Evolutionary conservation across 2,113 vertebrate species (phyloP).

Genomic region (Athene noctua): DNA sequence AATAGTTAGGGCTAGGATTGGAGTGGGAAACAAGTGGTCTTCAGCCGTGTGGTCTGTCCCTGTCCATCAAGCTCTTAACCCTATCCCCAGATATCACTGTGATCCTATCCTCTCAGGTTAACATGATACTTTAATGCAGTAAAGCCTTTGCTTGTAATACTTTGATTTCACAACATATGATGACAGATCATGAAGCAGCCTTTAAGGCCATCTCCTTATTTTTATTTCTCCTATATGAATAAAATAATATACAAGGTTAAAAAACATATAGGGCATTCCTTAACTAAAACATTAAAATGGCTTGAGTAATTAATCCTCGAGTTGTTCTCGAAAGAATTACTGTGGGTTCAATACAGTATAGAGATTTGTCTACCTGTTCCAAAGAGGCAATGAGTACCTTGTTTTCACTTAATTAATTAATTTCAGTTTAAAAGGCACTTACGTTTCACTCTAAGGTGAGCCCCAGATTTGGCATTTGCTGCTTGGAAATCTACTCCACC

Average conservation of each 20-base stretch:
- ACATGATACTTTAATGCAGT: constrained; percentile 47
- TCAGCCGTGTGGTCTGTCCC: constrained; percentile 70
- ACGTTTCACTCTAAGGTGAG: constrained; percentile 97
- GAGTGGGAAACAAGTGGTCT: constrained; percentile 75
- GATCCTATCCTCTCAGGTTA: constrained; percentile 47
- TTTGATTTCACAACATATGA: constrained; percentile 33
- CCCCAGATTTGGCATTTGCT: constrained; percentile 92
- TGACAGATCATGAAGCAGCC: background rate
- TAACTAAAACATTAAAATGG: background rate
- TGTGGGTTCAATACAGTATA: background rate
- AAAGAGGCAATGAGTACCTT: background rate
- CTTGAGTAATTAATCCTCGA: background rate
- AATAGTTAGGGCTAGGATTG: constrained; percentile 87
- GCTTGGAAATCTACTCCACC: constrained; percentile 91
- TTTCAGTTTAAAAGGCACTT: constrained; percentile 32
- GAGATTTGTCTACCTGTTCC: background rate
- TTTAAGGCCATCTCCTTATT: background rate
- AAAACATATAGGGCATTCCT: background rate
- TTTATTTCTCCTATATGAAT: background rate
- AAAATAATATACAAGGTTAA: background rate
- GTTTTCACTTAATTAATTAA: background rate
- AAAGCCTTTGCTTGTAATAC: constrained; percentile 6
- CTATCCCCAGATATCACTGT: constrained; percentile 78
- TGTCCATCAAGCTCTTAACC: constrained; percentile 80
- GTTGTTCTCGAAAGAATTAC: background rate